These are phyloP conservation scores for Diprion similis DNA, from an alignment of 1,140 invertebrate genomes.

Conservation along the genomic window DNA sequence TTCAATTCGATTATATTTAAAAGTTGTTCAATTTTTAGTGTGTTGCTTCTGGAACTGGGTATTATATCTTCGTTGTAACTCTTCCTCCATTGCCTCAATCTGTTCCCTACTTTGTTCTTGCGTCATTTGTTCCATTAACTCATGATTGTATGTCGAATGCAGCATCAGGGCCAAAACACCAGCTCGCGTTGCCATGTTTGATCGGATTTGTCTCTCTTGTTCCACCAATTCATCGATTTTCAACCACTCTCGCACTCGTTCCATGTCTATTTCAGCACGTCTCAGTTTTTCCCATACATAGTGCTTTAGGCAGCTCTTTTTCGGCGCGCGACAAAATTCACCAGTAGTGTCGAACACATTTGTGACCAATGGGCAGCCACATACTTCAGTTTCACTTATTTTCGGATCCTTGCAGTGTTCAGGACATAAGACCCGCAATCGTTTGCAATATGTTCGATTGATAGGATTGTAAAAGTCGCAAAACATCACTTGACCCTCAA, in stretches of 20 bases:
- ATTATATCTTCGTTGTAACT: slow-evolving; percentile 52
- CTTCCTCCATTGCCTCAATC: slow-evolving; percentile 57
- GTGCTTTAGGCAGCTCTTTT: slow-evolving; percentile 92
- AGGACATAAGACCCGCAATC: slow-evolving; percentile 93
- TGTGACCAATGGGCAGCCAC: slow-evolving; percentile 88
- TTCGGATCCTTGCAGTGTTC: slow-evolving; percentile 98
- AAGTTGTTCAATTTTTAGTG: background rate
- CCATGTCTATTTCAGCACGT: slow-evolving; percentile 85
- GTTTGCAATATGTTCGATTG: slow-evolving; percentile 94
- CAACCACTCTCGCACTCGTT: slow-evolving; percentile 84
- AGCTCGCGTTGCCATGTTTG: slow-evolving; percentile 86
- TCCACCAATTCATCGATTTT: slow-evolving; percentile 95
- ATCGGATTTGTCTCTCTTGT: slow-evolving; percentile 88
- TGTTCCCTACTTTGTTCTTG: slow-evolving; percentile 57
- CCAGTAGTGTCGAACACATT: slow-evolving; percentile 83
- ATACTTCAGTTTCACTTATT: slow-evolving; percentile 83
- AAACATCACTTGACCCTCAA: slow-evolving; percentile 96
- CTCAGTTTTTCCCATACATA: slow-evolving; percentile 96
- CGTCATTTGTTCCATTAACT: slow-evolving; percentile 78
- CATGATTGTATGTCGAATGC: slow-evolving; percentile 94
- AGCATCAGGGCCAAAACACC: slow-evolving; percentile 92
- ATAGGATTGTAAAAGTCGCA: slow-evolving; percentile 95
- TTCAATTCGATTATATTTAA: too few species aligned
- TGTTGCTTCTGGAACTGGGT: slow-evolving; percentile 40
- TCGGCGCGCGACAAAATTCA: slow-evolving; percentile 85